Percentiles rank a stretch among this genome's conserved stretches.
These are phyloP conservation scores for Mormyrus proboscirostris DNA, from an alignment of 2,797 vertebrate species.

Conservation along the genomic window DNA sequence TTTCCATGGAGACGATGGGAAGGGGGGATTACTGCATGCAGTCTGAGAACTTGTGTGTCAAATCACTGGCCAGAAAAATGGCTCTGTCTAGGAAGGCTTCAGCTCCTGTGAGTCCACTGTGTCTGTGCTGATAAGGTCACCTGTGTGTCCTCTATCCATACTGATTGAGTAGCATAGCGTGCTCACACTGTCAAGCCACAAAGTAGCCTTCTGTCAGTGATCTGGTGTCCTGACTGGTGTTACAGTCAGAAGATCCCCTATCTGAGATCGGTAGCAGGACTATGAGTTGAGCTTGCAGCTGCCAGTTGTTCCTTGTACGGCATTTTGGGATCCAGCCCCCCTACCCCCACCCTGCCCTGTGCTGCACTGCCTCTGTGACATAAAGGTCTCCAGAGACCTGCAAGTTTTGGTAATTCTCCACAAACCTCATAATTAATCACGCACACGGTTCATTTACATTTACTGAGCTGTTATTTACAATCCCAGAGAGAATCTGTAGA, in stretches of 20 bases:
- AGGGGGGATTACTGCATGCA: not conserved
- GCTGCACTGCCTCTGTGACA: not conserved
- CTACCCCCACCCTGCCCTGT: not conserved
- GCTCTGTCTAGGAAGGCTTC: not conserved
- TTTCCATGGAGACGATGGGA: slow-evolving; percentile 9
- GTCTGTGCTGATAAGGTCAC: not conserved
- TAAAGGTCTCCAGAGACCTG: not conserved
- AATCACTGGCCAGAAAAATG: not conserved
- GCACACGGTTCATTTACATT: not conserved
- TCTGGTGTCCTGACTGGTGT: not conserved
- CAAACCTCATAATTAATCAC: not conserved
- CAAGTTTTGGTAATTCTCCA: not conserved
- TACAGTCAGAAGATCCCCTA: not conserved
- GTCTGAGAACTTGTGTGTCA: not conserved
- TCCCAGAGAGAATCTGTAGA: not conserved
- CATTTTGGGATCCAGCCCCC: not conserved
- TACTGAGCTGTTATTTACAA: not conserved
- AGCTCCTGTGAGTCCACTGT: not conserved
- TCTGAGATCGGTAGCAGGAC: not conserved
- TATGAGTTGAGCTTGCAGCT: not conserved
- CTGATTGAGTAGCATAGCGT: not conserved
- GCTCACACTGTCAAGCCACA: not conserved
- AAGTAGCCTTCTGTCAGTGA: not conserved
- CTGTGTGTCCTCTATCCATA: not conserved
- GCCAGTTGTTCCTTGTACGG: not conserved